These are phyloP conservation scores for Gastrophryne carolinensis DNA, from an alignment of 2,797 vertebrate genomes.

Conservation along the genomic window DNA sequence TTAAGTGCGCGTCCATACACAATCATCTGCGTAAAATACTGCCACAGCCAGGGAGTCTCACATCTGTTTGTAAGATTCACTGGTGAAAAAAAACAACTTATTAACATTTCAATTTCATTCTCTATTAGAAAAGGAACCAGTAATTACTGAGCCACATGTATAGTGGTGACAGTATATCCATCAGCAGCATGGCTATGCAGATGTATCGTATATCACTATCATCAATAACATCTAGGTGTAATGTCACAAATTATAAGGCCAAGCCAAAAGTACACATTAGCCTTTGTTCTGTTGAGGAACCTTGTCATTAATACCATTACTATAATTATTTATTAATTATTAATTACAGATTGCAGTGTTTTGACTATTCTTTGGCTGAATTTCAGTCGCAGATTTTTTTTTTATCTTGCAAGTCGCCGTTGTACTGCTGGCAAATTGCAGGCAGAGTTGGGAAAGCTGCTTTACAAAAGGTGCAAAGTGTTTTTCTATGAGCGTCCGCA, in stretches of 20 bases:
- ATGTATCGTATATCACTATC: constrained; percentile 32
- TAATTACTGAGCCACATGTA: constrained; percentile 25
- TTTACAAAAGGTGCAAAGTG: constrained; percentile 55
- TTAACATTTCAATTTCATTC: constrained; percentile 39
- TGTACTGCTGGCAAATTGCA: constrained; percentile 60
- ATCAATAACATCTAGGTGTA: constrained; percentile 9
- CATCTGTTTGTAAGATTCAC: constrained; percentile 60
- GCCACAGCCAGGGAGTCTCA: constrained; percentile 59
- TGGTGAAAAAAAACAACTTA: constrained; percentile 37
- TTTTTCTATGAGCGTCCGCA: constrained; percentile 57
- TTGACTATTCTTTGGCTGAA: background rate
- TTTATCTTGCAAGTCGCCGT: constrained; percentile 58
- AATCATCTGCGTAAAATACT: constrained; percentile 67
- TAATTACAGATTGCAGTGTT: constrained; percentile 22
- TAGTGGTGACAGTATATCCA: background rate
- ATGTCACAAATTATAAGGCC: constrained; percentile 2
- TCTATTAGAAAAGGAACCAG: constrained; percentile 42
- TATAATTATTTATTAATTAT: constrained; percentile 49
- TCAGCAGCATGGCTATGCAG: constrained; percentile 9
- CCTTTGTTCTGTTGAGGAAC: background rate
- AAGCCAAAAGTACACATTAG: constrained; percentile 3
- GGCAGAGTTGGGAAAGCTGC: constrained; percentile 58
- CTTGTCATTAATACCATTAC: constrained; percentile 25
- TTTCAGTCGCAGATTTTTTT: constrained; percentile 45
- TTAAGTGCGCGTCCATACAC: constrained; percentile 61